phyloP scores from a whole-genome alignment of 2,888 invertebrate species.

The Gymnosoma rotundatum region DNA sequence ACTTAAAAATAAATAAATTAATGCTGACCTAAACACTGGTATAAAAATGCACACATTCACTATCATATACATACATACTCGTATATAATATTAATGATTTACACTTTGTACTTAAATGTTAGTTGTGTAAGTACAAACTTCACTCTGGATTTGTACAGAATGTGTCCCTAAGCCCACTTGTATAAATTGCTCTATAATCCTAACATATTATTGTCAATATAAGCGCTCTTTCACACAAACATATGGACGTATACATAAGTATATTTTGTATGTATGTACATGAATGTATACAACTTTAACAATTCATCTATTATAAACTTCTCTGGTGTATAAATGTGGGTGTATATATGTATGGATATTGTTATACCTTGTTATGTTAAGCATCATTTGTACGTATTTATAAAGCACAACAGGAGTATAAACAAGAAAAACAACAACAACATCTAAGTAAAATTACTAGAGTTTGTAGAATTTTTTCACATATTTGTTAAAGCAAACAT shows the following conservation, averaged over 20 bases:
- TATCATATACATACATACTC: not conserved
- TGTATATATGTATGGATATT: not conserved
- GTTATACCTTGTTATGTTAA: constrained; percentile 55
- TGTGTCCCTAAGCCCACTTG: constrained; percentile 61
- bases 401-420: constrained; percentile 59
- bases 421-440: constrained; percentile 39
- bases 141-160: constrained; percentile 2
- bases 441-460: not conserved
- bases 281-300: constrained; percentile 28
- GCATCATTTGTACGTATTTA: constrained; percentile 67
- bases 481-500: constrained; percentile 57
- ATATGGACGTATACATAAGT: not conserved
- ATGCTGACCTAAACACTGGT: constrained; percentile 60
- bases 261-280: not conserved
- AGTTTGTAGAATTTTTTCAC: constrained; percentile 26
- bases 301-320: constrained; percentile 40
- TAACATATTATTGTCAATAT: constrained; percentile 55
- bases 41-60: constrained; percentile 12
- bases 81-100: not conserved
- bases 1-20: constrained; percentile 50
- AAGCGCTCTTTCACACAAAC: constrained; percentile 6
- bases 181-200: constrained; percentile 70
- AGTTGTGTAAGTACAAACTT: not conserved
- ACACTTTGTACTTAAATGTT: not conserved
- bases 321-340: not conserved